Evolutionary conservation across 2,113 vertebrate genomes (phyloP).

Genomic region (Lophochroa leadbeateri): DNA sequence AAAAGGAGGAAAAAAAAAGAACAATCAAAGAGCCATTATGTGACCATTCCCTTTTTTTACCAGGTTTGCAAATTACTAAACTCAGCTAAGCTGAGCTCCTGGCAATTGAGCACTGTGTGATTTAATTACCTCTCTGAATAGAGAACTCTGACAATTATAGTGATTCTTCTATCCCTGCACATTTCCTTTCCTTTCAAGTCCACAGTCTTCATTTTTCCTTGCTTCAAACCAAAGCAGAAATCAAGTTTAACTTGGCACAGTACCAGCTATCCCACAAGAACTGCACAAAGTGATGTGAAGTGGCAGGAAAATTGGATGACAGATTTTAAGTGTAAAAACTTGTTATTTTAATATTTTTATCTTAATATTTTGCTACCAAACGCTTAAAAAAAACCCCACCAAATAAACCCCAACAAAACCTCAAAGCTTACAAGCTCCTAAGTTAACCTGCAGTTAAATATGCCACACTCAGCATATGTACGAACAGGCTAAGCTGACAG

Average conservation of each 20-base stretch:
- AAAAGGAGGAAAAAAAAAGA: background rate
- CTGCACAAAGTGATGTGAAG: background rate
- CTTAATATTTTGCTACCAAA: slow-evolving; percentile 22
- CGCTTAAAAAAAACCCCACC: background rate
- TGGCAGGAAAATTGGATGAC: background rate
- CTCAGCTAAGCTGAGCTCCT: background rate
- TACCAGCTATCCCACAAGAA: background rate
- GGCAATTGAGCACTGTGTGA: background rate
- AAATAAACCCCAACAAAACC: background rate
- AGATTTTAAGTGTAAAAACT: slow-evolving; percentile 31
- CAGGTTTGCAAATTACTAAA: background rate
- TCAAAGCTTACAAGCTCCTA: background rate
- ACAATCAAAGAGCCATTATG: background rate
- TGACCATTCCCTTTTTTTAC: background rate
- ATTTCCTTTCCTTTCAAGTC: background rate
- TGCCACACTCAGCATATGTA: slow-evolving; percentile 34
- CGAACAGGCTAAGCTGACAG: slow-evolving; percentile 43
- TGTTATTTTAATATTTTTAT: slow-evolving; percentile 28
- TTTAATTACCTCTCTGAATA: background rate
- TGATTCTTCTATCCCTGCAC: background rate
- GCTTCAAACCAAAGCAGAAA: slow-evolving; percentile 23
- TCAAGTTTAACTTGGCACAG: background rate
- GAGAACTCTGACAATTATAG: background rate
- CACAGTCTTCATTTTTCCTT: background rate
- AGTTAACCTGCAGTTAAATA: slow-evolving; percentile 48